A percentile compares a stretch with the other conserved stretches of the same genome.
These are phyloP conservation scores for Phytoseiulus persimilis DNA, from an alignment of 2,888 invertebrate species.

Conservation along the genomic window DNA sequence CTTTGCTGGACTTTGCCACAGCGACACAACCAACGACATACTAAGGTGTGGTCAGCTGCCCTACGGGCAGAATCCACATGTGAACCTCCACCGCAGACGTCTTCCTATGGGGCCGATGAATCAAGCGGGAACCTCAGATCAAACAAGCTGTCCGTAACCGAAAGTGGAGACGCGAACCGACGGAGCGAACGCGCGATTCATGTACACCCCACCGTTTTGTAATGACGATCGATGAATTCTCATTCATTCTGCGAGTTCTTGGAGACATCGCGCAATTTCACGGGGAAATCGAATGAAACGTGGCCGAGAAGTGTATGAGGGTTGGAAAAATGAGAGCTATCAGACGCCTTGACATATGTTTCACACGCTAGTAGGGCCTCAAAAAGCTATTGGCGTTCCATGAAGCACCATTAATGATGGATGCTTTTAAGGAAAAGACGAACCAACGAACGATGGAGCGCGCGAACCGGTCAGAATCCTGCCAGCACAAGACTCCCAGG, in stretches of 20 bases:
- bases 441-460: background rate
- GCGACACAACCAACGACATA: background rate
- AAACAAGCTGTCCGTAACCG: background rate
- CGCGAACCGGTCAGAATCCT: background rate
- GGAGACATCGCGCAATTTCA: background rate
- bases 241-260: background rate
- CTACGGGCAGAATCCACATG: background rate
- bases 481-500: background rate
- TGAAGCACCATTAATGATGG: background rate
- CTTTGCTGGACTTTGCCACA: background rate
- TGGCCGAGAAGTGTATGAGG: background rate
- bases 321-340: background rate
- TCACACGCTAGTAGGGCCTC: background rate
- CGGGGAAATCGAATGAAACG: background rate
- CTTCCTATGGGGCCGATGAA: background rate
- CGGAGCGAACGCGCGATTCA: background rate
- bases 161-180: background rate
- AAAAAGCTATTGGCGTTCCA: background rate
- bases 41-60: background rate
- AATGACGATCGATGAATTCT: background rate
- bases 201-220: background rate
- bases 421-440: background rate
- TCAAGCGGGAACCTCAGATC: background rate
- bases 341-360: background rate
- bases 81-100: background rate